These are phyloP conservation scores for Eilema griseolum DNA, from an alignment of 2,888 invertebrate genomes.

Conservation along the genomic window DNA sequence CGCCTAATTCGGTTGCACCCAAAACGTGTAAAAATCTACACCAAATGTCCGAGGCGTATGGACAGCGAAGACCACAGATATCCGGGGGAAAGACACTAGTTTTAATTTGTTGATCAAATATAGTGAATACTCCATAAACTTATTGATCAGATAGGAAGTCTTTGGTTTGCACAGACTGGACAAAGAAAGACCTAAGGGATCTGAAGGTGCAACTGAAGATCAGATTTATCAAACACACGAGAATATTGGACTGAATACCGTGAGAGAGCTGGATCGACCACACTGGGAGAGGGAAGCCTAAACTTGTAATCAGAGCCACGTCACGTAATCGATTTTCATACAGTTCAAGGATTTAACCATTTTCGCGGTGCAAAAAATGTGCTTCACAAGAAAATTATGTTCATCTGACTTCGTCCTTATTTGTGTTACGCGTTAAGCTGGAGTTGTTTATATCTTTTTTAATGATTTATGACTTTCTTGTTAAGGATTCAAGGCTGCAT, in stretches of 20 bases:
- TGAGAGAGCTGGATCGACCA: neutral
- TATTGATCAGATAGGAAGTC: too few species aligned
- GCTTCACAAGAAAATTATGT: neutral
- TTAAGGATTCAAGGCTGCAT: constrained; percentile 27
- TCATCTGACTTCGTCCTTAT: constrained; percentile 7
- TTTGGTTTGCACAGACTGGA: too few species aligned
- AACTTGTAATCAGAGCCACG: neutral
- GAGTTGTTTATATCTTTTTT: constrained; percentile 32
- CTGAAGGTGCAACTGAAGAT: too few species aligned
- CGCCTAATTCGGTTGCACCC: neutral
- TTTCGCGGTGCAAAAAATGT: constrained; percentile 4
- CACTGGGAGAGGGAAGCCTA: neutral
- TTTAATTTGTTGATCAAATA: too few species aligned
- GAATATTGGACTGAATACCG: neutral
- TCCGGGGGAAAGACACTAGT: too few species aligned
- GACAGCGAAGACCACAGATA: neutral
- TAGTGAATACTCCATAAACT: too few species aligned
- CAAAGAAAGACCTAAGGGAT: neutral
- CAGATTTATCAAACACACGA: too few species aligned
- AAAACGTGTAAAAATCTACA: too few species aligned
- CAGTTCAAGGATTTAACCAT: neutral
- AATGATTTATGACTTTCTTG: constrained; percentile 46
- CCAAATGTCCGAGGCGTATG: too few species aligned
- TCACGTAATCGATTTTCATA: constrained; percentile 6
- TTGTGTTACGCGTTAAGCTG: neutral